These are phyloP conservation scores for Bagarius yarrelli DNA, from an alignment of 2,113 vertebrate genomes.

Conservation along the genomic window DNA sequence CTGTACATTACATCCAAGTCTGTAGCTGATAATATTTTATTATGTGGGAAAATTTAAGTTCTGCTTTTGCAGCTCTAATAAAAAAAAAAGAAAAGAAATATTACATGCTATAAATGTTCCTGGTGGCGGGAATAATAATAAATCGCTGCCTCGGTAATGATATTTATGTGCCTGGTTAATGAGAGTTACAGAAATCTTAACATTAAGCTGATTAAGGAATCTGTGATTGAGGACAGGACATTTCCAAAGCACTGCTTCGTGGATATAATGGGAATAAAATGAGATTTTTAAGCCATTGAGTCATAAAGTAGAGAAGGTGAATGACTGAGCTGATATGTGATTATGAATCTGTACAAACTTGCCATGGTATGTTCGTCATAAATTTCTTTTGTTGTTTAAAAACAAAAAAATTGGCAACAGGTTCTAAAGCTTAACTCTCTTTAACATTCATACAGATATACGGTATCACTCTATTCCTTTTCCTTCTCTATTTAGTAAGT, in stretches of 20 bases:
- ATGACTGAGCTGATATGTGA: neutral
- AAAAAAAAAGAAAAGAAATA: neutral
- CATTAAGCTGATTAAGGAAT: too few relatives aligned
- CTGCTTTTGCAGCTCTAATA: neutral
- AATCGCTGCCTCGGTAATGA: neutral
- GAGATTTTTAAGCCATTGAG: neutral
- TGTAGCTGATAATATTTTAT: neutral
- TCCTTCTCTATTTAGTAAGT: neutral
- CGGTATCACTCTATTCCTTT: neutral
- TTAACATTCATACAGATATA: neutral
- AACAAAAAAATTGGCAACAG: neutral
- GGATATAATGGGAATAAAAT: neutral
- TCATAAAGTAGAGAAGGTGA: neutral
- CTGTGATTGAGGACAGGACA: neutral
- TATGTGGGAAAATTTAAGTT: neutral
- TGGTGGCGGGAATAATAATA: neutral
- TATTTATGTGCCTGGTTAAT: neutral
- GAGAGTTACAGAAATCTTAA: neutral
- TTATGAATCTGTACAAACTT: neutral
- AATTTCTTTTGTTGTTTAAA: neutral
- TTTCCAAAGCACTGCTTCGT: neutral
- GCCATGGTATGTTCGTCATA: slow-evolving; percentile 2
- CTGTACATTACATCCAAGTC: too few relatives aligned
- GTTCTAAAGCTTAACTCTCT: neutral
- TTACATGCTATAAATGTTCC: neutral